These are phyloP conservation scores for Melanaphis sacchari DNA, from an alignment of 1,140 invertebrate genomes.

Conservation along the genomic window DNA sequence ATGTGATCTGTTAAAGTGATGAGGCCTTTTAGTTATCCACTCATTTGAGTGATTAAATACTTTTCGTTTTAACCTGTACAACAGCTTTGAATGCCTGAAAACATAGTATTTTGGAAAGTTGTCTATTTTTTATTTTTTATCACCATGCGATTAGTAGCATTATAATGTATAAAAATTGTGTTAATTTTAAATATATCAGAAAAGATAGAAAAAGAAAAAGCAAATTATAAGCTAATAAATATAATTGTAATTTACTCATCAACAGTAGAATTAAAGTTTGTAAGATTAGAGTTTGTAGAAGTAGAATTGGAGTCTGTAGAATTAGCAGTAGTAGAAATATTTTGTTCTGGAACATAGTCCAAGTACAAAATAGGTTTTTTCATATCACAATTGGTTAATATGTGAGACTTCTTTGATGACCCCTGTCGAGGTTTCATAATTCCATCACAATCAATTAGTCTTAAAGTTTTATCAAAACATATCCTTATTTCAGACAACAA, in stretches of 20 bases:
- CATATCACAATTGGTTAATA: constrained; percentile 38
- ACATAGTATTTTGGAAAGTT: constrained; percentile 24
- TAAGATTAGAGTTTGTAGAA: constrained; percentile 8
- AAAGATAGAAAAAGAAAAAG: not conserved
- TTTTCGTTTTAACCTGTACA: constrained; percentile 37
- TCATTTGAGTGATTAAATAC: not conserved
- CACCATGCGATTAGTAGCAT: constrained; percentile 32
- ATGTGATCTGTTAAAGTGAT: constrained; percentile 3
- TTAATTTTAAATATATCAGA: not conserved
- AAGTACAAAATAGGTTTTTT: constrained; percentile 47
- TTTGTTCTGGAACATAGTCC: constrained; percentile 28
- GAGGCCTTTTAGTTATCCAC: constrained; percentile 18
- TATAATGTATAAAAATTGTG: not conserved
- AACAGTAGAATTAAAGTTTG: constrained; percentile 12
- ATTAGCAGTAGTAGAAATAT: constrained; percentile 32
- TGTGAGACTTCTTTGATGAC: not conserved
- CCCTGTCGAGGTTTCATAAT: constrained; percentile 29
- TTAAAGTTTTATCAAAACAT: constrained; percentile 60
- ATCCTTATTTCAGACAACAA: constrained; percentile 60
- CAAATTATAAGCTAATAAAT: not conserved
- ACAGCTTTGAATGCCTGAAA: constrained; percentile 41
- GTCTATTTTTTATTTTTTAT: not conserved
- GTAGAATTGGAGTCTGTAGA: not conserved
- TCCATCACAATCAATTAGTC: constrained; percentile 60
- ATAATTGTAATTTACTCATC: constrained; percentile 45